Conservation (phyloP, 1,140 invertebrate genomes). For the Trachelipus rathkii region DNA sequence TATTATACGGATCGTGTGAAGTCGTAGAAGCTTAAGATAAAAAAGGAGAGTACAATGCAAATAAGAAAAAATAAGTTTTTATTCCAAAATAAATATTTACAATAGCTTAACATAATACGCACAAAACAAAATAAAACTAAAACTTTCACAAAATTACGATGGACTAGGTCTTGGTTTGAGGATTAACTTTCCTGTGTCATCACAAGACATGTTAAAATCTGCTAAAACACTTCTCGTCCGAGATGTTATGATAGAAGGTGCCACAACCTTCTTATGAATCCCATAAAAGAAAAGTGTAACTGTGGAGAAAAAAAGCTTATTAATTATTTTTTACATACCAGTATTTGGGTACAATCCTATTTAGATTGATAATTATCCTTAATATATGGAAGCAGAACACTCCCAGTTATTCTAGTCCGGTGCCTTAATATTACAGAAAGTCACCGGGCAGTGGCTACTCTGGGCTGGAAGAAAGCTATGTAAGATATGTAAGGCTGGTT, state of each 20-base stretch:
- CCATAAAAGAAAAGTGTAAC: conserved; percentile 84
- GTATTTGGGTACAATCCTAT: too few relatives aligned
- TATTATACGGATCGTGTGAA: too few relatives aligned
- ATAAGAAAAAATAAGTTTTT: background rate
- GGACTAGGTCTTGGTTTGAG: conserved; percentile 69
- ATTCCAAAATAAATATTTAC: background rate
- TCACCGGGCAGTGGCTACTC: too few relatives aligned
- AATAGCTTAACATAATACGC: background rate
- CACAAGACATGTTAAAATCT: conserved; percentile 97
- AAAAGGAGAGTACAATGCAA: background rate
- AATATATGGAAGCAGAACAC: too few relatives aligned
- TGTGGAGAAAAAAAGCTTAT: conserved; percentile 53
- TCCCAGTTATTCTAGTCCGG: too few relatives aligned
- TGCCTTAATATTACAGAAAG: too few relatives aligned
- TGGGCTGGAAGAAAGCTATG: too few relatives aligned
- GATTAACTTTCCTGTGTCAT: conserved; percentile 89
- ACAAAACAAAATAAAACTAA: background rate
- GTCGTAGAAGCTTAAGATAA: too few relatives aligned
- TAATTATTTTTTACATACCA: background rate
- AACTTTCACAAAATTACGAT: conserved; percentile 31
- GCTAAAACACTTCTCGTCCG: conserved; percentile 79
- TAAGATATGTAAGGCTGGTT: too few relatives aligned
- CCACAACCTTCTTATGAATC: conserved; percentile 91
- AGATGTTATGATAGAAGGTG: conserved; percentile 90
- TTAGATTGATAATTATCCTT: too few relatives aligned